Base-by-base conservation (phyloP, 1,140 invertebrate genomes). In the Micrasema longulum region DNA sequence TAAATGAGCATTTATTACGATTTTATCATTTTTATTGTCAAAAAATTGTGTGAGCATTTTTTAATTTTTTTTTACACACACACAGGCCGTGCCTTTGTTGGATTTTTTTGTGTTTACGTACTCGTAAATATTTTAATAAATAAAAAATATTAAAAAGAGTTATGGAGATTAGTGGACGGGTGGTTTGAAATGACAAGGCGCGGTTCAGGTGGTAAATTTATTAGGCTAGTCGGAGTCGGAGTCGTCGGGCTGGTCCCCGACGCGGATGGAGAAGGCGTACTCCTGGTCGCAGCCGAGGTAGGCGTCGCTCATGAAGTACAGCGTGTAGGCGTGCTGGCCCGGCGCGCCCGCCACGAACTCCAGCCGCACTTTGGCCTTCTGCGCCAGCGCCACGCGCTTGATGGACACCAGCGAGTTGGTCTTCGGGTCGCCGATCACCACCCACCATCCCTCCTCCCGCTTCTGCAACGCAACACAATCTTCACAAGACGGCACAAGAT, bases 361-460 rank as follows among this genome's bases (percentile, higher is more conserved):
- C 41, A 99, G 85, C 73, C 97, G 97, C 0, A 99, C 92, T 80
- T 95, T 95, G 0, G 97, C 96, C 77, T 95, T 97, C 78, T 97
- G 93, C 76, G 97, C 96, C 0, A 99, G 85, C 0, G 95, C 97
- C 14, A 98, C 85, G 16, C 98, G 88, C 81, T 99, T 99, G 79
- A 99, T 99, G 1, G 96, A 98, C 0, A 99, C 87, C 12, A 99
- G 83, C 0, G 95, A 96, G 84, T 99, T 99, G 1, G 88, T 89
- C 79, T 95, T 96, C 0, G 96, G 94, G 83, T 99, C 97, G 0
- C 98, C 97, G 78, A 99, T 97, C 14, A 99, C 97, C 4, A 99
- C 94, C 97, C 98, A 99, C 98, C 98, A 99, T 41, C 97, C 97
- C 87, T 99, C 98, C 83, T 99, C 98, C 52, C 97, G 91, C 91